Evolutionary conservation across 2,113 vertebrate species (phyloP).

Genomic region (Phyllostomus discolor): DNA sequence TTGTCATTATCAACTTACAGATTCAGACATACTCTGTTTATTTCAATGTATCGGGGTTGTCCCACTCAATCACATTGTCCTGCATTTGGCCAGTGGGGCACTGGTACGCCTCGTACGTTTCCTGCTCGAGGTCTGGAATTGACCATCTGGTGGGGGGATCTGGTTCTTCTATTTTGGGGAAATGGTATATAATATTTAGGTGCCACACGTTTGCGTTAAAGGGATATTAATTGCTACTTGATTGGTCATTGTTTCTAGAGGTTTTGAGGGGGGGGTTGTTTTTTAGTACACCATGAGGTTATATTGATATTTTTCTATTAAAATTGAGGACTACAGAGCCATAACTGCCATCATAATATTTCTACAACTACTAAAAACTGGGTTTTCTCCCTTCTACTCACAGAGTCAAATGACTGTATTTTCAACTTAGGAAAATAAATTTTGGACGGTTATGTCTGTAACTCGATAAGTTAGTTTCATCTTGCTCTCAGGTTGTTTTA

Average conservation of each 20-base stretch:
- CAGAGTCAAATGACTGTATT: not conserved
- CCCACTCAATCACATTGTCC: not conserved
- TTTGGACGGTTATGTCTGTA: not conserved
- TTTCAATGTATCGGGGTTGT: not conserved
- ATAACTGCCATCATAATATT: no score
- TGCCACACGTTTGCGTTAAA: not conserved
- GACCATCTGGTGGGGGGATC: not conserved
- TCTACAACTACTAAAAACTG: not conserved
- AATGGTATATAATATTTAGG: not conserved
- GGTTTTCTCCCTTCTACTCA: not conserved
- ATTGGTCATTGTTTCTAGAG: not conserved
- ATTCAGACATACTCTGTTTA: not conserved
- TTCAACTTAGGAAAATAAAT: not conserved
- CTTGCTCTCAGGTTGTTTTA: slow-evolving; percentile 2
- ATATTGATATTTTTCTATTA: not conserved
- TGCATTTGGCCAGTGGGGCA: not conserved
- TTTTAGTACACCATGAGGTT: not conserved
- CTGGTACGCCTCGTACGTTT: not conserved
- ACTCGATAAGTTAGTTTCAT: not conserved
- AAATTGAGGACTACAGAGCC: not conserved
- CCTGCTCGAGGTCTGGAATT: not conserved
- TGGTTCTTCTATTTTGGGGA: not conserved
- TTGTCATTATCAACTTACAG: not conserved
- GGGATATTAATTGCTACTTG: not conserved
- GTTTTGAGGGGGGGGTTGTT: not conserved